A percentile compares a stretch with the other conserved stretches of the same genome.
These are phyloP conservation scores for Nothobranchius furzeri DNA, from an alignment of 2,113 vertebrate genomes.

Conservation along the genomic window DNA sequence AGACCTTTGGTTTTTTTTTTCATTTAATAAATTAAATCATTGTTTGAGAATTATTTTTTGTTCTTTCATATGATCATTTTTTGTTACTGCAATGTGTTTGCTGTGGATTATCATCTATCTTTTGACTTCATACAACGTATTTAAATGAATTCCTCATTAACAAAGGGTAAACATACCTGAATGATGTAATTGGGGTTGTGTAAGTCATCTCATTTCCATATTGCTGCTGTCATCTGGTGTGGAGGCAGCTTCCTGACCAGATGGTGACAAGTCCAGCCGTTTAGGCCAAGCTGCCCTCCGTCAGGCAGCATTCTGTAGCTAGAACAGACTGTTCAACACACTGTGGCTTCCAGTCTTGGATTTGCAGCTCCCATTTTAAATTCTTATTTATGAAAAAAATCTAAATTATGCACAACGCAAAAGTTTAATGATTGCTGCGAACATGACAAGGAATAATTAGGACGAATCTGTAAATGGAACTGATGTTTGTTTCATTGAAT, in stretches of 20 bases:
- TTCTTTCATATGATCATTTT: too few relatives aligned
- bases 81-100: too few relatives aligned
- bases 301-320: constrained; percentile 53
- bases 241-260: constrained; percentile 60
- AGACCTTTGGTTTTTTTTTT: too few relatives aligned
- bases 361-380: constrained; percentile 6
- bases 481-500: too few relatives aligned
- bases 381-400: not conserved
- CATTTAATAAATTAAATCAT: too few relatives aligned
- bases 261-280: constrained; percentile 60
- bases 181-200: constrained; percentile 54
- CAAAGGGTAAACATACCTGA: constrained; percentile 26
- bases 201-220: constrained; percentile 58
- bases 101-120: too few relatives aligned
- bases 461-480: too few relatives aligned
- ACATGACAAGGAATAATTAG: too few relatives aligned
- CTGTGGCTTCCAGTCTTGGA: constrained; percentile 10
- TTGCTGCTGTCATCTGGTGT: constrained; percentile 63
- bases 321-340: constrained; percentile 39
- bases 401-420: not conserved
- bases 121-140: too few relatives aligned
- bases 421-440: too few relatives aligned
- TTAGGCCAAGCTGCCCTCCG: constrained; percentile 50
- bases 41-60: too few relatives aligned
- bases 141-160: not conserved